phyloP scores from a whole-genome alignment of 2,888 invertebrate species.

The Eilema sororculum region DNA sequence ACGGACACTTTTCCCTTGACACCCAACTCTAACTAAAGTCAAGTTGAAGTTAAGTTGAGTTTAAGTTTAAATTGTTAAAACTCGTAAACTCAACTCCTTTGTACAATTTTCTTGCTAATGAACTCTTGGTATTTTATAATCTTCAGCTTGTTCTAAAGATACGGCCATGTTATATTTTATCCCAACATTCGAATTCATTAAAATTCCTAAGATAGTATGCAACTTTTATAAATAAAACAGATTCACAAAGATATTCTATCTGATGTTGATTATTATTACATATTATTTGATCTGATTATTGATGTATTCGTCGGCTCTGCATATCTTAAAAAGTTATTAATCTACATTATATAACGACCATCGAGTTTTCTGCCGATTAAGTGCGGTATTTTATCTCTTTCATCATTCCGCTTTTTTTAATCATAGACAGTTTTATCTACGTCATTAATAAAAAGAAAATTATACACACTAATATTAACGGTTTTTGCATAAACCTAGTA shows the following conservation, averaged over 20 bases:
- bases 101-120: not conserved
- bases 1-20: not conserved
- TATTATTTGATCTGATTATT: conserved; percentile 33
- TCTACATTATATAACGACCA: conserved; percentile 1
- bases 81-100: conserved; percentile 7
- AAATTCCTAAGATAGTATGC: conserved; percentile 9
- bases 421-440: not conserved
- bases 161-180: not conserved
- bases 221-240: conserved; percentile 16
- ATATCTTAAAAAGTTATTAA: conserved; percentile 11
- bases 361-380: not conserved
- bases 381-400: not conserved
- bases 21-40: not conserved
- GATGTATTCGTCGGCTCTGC: conserved; percentile 30
- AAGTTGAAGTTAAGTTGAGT: conserved; percentile 1
- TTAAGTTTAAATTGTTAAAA: not conserved
- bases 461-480: no score
- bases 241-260: conserved; percentile 19
- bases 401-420: not conserved
- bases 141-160: not conserved
- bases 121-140: conserved; percentile 6
- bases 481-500: no score
- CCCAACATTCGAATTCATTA: conserved; percentile 1
- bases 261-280: not conserved
- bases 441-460: not conserved